Evolutionary conservation across 1,140 invertebrate species (phyloP).

Genomic region (Heliconius melpomene): DNA sequence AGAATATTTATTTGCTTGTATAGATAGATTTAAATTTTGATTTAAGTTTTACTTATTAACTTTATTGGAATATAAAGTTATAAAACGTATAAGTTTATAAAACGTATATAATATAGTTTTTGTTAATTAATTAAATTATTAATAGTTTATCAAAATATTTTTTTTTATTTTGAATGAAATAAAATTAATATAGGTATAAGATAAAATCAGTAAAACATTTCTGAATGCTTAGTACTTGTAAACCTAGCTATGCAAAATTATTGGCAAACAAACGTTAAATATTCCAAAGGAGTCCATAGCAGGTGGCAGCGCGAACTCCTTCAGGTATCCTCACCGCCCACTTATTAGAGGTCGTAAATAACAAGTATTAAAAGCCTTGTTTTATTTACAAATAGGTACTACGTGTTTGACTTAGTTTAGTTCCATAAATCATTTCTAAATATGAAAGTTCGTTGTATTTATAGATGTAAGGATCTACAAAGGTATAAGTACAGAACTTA

Average conservation of each 20-base stretch:
- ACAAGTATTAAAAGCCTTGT: slow-evolving; percentile 69
- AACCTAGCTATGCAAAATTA: slow-evolving; percentile 39
- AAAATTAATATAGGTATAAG: background rate
- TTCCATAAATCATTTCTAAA: slow-evolving; percentile 47
- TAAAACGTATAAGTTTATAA: background rate
- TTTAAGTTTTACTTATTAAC: background rate
- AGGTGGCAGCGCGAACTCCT: slow-evolving; percentile 52
- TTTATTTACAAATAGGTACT: slow-evolving; percentile 70
- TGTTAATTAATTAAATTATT: background rate
- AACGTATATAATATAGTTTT: background rate
- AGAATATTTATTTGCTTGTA: background rate
- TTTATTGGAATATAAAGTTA: background rate
- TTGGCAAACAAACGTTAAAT: slow-evolving; percentile 59
- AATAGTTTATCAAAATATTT: background rate
- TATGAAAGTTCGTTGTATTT: background rate
- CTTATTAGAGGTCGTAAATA: slow-evolving; percentile 76
- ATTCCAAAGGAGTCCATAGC: slow-evolving; percentile 60
- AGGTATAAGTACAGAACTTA: too few species aligned
- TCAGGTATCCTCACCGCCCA: slow-evolving; percentile 48
- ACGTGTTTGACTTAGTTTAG: slow-evolving; percentile 57
- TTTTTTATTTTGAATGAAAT: background rate
- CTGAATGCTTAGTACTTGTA: slow-evolving; percentile 16
- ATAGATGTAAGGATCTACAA: background rate
- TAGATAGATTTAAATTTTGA: too few species aligned
- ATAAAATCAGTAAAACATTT: background rate